Evolutionary conservation across 2,797 vertebrate species (phyloP).

Genomic region (Tympanoctomys barrerae): DNA sequence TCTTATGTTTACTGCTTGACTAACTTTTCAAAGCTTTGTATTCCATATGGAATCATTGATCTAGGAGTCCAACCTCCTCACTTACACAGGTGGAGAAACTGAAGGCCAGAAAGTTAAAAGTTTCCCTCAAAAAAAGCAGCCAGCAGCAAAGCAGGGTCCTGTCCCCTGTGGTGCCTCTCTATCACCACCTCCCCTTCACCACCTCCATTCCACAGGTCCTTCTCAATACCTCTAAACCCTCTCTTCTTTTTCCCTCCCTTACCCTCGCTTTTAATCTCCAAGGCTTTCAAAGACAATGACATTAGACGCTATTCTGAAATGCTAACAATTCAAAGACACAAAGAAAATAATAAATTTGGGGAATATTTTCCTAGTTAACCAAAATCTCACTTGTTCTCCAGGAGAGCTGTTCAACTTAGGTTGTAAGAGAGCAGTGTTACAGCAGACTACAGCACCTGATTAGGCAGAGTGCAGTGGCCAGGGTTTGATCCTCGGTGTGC

Average conservation of each 20-base stretch:
- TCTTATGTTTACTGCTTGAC: background rate
- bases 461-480: too few species aligned
- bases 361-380: slow-evolving; percentile 35
- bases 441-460: too few species aligned
- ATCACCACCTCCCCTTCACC: background rate
- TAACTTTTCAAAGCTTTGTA: background rate
- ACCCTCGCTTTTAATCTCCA: background rate
- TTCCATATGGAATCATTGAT: background rate
- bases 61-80: background rate
- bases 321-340: slow-evolving; percentile 45
- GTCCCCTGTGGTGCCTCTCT: background rate
- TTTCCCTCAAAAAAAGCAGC: background rate
- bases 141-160: background rate
- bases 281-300: slow-evolving; percentile 55
- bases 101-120: background rate
- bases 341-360: slow-evolving; percentile 2
- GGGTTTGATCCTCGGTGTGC: too few species aligned
- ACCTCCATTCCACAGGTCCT: background rate
- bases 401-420: background rate
- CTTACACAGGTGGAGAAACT: background rate
- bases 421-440: background rate
- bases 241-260: background rate
- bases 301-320: slow-evolving; percentile 43
- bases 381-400: slow-evolving; percentile 49
- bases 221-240: background rate